Base-by-base conservation (phyloP, 1,140 invertebrate genomes). In the Dendroctonus ponderosae region DNA sequence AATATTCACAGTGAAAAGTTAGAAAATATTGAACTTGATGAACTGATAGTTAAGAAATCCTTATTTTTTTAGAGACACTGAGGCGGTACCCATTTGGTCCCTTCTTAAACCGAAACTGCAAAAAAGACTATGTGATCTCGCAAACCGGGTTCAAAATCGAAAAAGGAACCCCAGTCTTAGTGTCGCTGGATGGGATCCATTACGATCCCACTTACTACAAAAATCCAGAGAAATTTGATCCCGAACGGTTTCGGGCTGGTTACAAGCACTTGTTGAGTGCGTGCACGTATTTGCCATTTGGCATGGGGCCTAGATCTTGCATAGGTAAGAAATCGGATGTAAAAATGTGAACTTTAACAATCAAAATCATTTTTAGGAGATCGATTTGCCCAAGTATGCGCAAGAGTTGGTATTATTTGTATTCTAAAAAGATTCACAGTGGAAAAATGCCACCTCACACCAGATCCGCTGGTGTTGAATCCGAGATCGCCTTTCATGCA, bases 171-270 rank as follows among this genome's bases (percentile, higher is more conserved):
- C 39, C 46, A 6, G 3, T 80, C 0, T 62, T 75, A 58, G 72
- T 84, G 12, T 78, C 82, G 6, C 61, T 78, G 7, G 70, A 71
- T n/a, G 77, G 65, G 0, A 14, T 82, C 0, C 81, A 82, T 39
- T 57, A 68, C 5, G 82, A 87, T 72, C 76, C 81, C 0, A 70
- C 81, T 14, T 77, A 80, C 58, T 90, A 64, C 57, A 81, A 85
- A 38, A 79, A 89, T 62, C 87, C 88, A 5, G 81, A 85, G 46
- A 76, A 74, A 39, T 91, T 87, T 72, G 81, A 89, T 76, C 88
- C 89, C 0, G 85, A 89, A 61, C 76, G 87, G 63, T 91, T 90
- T 73, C 70, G 79, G 4, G 79, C 58, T 74, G 70, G 67, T 8
- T 49, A 38, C 8, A 71, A 71, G 44, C 43, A 62, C 8, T 51